Base-by-base conservation (phyloP, 2,888 invertebrate species). In the Eumacrocentrus americanus region DNA sequence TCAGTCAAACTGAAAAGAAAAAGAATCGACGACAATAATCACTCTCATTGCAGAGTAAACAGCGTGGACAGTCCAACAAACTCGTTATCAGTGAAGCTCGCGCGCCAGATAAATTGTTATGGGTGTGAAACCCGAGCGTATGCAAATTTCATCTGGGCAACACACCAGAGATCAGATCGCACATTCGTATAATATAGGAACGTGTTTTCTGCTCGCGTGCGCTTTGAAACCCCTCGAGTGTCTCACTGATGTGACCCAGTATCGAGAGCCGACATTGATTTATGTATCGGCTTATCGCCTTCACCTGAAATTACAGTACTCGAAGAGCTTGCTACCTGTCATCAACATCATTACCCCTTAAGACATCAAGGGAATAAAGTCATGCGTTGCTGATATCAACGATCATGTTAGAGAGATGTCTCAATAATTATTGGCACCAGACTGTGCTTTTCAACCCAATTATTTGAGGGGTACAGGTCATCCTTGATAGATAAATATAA, bases 231-330 rank as follows among this genome's bases (percentile, higher is more conserved):
- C 42, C 18, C 40, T 38, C 12, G 34, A 25, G 25, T 20, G 22
- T 53, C 48, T 58, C 25, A 18, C 47, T 52, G 55, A 57, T 55
- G 34, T 66, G 67, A 67, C 63, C 67, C 64, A 68, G 58, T 66
- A 65, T 66, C 59, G 25, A 42, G 50, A 54, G 61, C 63, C 66
- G 62, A 65, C 65, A 51, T 61, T 68, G 70, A 68, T 69, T 69
- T 67, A 67, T 67, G 62, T 57, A 23, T 52, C 7, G 46, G 50
- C 50, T 66, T 61, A 63, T 64, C 63, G 58, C 42, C 29, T 44
- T 59, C 59, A 57, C 63, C 48, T 25, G 52, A 62, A 68, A 67
- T 68, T 65, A 64, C 58, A 50, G 63, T 60, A 57, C 48, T 52
- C 25, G 14, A 38, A 14, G 38, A 50, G 23, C 16, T 53, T 38